Evolutionary conservation across 2,888 invertebrate genomes (phyloP), one percentile per base, ranked within the genome.

Genomic region (Drosophila multiciliata): DNA sequence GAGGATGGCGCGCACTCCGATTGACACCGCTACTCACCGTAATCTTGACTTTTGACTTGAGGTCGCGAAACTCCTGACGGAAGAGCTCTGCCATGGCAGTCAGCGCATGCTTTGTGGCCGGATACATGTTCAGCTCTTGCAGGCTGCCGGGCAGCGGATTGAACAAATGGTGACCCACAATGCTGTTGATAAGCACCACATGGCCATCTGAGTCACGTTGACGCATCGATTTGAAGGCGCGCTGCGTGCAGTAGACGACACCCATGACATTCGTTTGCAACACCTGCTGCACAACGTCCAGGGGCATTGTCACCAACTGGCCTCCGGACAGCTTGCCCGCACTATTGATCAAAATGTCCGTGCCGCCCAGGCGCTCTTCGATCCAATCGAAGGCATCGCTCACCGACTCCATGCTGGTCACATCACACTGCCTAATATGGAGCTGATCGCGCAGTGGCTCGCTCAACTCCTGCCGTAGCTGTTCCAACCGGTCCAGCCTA

Each of bases 291-390:
- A 90, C 66, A 1, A 53, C 63, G 0, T 74, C 82, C 67, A 87
- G 64, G 4, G 78, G 17, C 75, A 87, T 72, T 15, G 78, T 87
- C 4, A 82, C 48, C 67, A 91, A 29, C 53, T 85, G 84, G 0
- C 92, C 91, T 1, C 58, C 67, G 7, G 66, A 49, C 1, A 75
- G 36, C 17, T 94, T 83, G 2, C 94, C 95, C 1, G 95, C 95
- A 86, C 94, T 95, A 79, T 95, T 95, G 4, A 95, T 87, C 52
- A 95, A 92, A 2, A 95, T 93, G 82, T 95, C 94, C 7, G 94
- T 92, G 1, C 94, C 94, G 0, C 95, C 95, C 1, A 94, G 82
- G 7, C 93, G 89, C 2, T 90, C 71, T 20, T 94, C 93, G 49
- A 94, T 93, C 90, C 91, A 92, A 29, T 91, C 84, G 83, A 95